phyloP scores from a whole-genome alignment of 1,140 invertebrate species.

The Panonychus citri region DNA sequence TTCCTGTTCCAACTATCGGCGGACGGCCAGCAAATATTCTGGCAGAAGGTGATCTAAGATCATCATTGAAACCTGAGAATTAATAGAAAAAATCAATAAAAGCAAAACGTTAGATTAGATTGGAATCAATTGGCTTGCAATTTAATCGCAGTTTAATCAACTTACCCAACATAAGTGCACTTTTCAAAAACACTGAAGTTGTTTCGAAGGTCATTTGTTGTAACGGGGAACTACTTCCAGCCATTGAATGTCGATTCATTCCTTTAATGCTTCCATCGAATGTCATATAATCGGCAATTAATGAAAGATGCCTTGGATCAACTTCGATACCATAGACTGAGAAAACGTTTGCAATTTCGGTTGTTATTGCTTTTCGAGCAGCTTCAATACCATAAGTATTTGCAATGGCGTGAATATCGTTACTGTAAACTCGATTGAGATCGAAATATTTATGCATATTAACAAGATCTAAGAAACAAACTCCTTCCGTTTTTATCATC shows the following conservation, averaged over 20 bases:
- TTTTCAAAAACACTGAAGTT: conserved; percentile 59
- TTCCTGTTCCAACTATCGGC: conserved; percentile 57
- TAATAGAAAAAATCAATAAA: conserved; percentile 8
- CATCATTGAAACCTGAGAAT: conserved; percentile 38
- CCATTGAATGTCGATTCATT: conserved; percentile 71
- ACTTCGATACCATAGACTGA: conserved; percentile 87
- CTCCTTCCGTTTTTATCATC: conserved; percentile 62
- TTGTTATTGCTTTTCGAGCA: conserved; percentile 59
- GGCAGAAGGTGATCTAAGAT: conserved; percentile 60
- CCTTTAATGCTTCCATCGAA: conserved; percentile 68
- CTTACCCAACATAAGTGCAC: conserved; percentile 39
- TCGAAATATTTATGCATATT: conserved; percentile 56
- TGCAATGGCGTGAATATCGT: conserved; percentile 78
- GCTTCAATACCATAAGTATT: conserved; percentile 82
- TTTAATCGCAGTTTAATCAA: not conserved
- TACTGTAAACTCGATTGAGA: conserved; percentile 64
- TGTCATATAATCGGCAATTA: conserved; percentile 96
- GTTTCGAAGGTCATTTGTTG: conserved; percentile 98
- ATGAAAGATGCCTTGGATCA: conserved; percentile 67
- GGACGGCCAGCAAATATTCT: conserved; percentile 64
- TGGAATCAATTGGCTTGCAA: not conserved
- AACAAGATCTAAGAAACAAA: conserved; percentile 77
- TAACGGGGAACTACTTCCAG: conserved; percentile 49
- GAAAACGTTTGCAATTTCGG: conserved; percentile 75
- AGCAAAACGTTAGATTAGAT: too few relatives aligned